Base-by-base conservation (phyloP, 2,113 vertebrate species). In the Onychostruthus taczanowskii region DNA sequence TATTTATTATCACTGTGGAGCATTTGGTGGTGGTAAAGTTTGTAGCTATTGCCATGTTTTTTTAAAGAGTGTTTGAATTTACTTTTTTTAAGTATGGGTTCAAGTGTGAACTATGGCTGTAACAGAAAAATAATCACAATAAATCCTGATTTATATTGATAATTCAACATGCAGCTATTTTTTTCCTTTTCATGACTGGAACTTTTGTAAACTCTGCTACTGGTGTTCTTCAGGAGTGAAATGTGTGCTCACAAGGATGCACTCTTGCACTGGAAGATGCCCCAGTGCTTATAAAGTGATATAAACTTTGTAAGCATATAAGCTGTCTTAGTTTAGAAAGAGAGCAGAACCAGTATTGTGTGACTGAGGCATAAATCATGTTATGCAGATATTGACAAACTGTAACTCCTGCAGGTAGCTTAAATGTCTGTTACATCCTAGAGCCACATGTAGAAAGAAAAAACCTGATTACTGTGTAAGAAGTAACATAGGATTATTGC, bases 161-260 rank as follows among this genome's bases (percentile, higher is more conserved):
- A 33, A 31, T 53, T 76, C 31, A 75, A 14, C n/a, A 10, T 20
- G 6, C 7, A 4, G 23, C 33, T 46, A 37, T 37, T 17, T 41
- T 30, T 39, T 69, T 59, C 30, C 52, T 89, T 68, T 88, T 84
- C 2, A 1, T 9, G 24, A 39, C 39, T 18, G 24, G 6, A 59
- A 16, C 5, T 6, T 55, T 44, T 56, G 21, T 49, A 21, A 4
- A 31, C 33, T 26, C 18, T 30, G 28, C 11, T n/a, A 1, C 10
- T 26, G 19, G 24, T 84, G 33, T 27, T 61, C 6, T 35, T 7
- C 26, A 7, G 3, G 33, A 67, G 15, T 31, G 12, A 84, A 47
- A 61, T 0, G 7, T 16, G 6, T 41, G 2, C 50, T 72, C 1
- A 0, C 16, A 44, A n/a, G 46, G 55, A 63, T 58, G 21, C 5